Evolutionary conservation across 92 coral and sea anemone genomes (phyloP).

Genomic region (Bergia sp.): DNA sequence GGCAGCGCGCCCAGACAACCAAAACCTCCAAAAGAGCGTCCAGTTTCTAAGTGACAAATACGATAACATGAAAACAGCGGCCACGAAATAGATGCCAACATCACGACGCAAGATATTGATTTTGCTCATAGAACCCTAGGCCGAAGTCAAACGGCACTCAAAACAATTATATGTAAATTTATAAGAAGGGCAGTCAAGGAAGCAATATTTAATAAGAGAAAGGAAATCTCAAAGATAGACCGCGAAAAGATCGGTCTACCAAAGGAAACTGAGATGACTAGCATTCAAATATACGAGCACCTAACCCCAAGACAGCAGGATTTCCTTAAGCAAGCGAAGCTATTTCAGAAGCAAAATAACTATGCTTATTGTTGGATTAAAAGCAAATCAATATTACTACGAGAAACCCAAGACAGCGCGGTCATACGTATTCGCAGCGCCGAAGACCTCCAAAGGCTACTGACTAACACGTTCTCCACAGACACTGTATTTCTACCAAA

Average conservation of each 20-base stretch:
- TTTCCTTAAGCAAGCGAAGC: background rate
- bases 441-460: background rate
- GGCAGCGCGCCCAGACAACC: no score
- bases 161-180: conserved; percentile 39
- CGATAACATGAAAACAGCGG: no score
- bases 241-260: conserved; percentile 14
- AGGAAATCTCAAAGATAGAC: conserved; percentile 27
- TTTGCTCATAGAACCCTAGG: no score
- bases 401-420: background rate
- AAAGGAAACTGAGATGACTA: background rate
- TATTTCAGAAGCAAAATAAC: background rate
- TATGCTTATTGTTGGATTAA: background rate
- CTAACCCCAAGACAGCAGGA: background rate
- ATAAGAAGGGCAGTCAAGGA: conserved; percentile 16
- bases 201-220: conserved; percentile 21
- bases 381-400: background rate
- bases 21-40: no score
- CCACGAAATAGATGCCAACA: no score
- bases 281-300: conserved; percentile 1
- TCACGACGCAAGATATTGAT: no score
- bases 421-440: background rate
- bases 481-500: no score
- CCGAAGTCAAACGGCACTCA: no score
- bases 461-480: no score
- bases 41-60: no score